Base-by-base conservation (phyloP, 2,113 vertebrate species). In the Theristicus caerulescens region DNA sequence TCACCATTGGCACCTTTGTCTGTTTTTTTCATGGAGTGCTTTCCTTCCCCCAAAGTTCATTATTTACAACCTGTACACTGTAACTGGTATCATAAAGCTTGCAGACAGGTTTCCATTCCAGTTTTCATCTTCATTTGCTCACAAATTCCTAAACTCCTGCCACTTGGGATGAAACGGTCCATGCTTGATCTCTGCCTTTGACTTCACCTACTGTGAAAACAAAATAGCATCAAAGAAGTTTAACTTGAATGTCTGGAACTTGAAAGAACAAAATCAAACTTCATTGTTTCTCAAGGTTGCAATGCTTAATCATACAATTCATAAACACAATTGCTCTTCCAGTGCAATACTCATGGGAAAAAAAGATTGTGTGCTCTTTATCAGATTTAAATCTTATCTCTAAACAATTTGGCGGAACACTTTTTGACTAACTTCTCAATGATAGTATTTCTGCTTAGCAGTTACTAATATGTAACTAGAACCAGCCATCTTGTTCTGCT, bases 401-500 rank as follows among this genome's bases (percentile, higher is more conserved):
- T 78, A 65, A 83, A 58, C 8, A 20, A 70, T 62, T 62, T 64
- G 58, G 83, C 80, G 58, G 47, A 82, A 77, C 40, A 38, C 70
- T 90, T 88, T 77, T 88, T 77, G 40, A 77, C 86, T 51, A 88
- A 54, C 46, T 88, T 82, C 65, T 72, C 73, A 70, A 83, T 16
- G 8, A 32, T 2, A 58, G 25, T 25, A 42, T 80, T 92, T 92
- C 59, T 91, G 54, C 22, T 78, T 49, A 42, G 38, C 13, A 0
- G 32, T 42, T 88, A 57, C 59, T 58, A 66, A 42, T 25, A 24
- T 3, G 9, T 78, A 71, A 81, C 47, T 81, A 62, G 67, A 94
- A 51, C 25, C 47, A 81, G 65, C 92, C 96, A 79, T 97, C 90
- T 70, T 97, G 89, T 66, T 98, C 95, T 79, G 93, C 90, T 7